Evolutionary conservation across 2,797 vertebrate genomes (phyloP), one percentile per base, ranked within the genome.

Genomic region (Telmatherina bonti): DNA sequence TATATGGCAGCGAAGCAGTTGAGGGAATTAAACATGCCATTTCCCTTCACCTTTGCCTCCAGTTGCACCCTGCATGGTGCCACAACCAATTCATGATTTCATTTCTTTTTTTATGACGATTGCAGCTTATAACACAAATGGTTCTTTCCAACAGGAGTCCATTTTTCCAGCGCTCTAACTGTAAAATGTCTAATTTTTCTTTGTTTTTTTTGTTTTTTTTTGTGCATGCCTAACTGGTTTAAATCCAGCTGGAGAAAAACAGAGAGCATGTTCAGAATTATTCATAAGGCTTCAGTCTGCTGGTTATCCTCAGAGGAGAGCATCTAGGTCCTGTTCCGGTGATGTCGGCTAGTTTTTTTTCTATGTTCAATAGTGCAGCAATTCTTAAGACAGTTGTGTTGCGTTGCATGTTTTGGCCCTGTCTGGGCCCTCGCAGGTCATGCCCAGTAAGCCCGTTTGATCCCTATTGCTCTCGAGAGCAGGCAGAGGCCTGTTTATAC

Each of bases 361-460:
- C 84, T 53, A 60, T 83, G 79, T 81, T 89, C 81, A 70, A 82
- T 84, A 82, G 84, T 62, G 62, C 74, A 64, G 62, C 80, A 57
- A 70, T 78, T 65, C 62, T 88, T 70, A 64, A 90, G 84, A 89
- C 87, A 81, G 68, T 85, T 88, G 84, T 85, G 86, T 93, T 93
- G 84, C 77, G 74, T 86, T 89, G 84, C 85, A 84, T 89, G 80
- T 87, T 85, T 79, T 45, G 72, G 70, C 74, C 66, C 69, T 26
- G 81, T 74, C 83, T 60, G 81, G 86, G 80, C 77, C 85, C 82
- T 84, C 83, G 27, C 82, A 77, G 86, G 92, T 91, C 88, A 83
- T 83, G 89, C 81, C 88, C 85, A 87, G 88, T 94, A 95, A 94
- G 92, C 92, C 85, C 11, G 76, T 79, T 89, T 94, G 93, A 95